These are phyloP conservation scores for Myoxocephalus aenaeus DNA, from an alignment of 2,797 vertebrate species.

Conservation along the genomic window DNA sequence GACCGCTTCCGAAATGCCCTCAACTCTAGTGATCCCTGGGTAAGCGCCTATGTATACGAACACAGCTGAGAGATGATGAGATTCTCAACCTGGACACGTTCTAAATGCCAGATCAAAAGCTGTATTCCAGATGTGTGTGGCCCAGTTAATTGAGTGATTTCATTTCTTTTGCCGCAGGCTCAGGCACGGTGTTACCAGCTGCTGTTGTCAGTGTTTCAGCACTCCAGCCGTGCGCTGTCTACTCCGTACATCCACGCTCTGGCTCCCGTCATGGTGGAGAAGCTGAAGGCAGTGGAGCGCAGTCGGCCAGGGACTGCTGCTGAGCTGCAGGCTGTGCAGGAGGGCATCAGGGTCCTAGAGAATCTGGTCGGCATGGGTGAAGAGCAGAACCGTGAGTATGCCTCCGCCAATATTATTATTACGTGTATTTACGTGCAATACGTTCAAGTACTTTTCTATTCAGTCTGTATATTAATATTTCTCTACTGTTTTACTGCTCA, in stretches of 20 bases:
- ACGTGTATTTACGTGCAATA: too few species aligned
- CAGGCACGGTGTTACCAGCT: constrained; percentile 98
- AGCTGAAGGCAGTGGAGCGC: constrained; percentile 93
- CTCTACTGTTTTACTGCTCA: too few species aligned
- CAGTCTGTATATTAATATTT: too few species aligned
- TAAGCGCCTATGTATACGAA: constrained; percentile 64
- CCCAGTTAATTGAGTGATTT: constrained; percentile 5
- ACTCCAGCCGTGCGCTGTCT: constrained; percentile 92
- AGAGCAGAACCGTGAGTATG: constrained; percentile 94
- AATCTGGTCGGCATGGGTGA: constrained; percentile 94
- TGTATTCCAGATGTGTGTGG: background rate
- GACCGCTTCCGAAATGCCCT: constrained; percentile 92
- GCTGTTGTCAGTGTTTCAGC: constrained; percentile 96
- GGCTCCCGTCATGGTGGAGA: constrained; percentile 95
- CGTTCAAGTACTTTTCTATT: too few species aligned
- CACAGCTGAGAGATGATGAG: background rate
- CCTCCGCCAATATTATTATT: too few species aligned
- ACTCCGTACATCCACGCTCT: constrained; percentile 96
- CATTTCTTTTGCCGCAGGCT: constrained; percentile 81
- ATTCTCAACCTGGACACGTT: background rate
- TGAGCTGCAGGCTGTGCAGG: constrained; percentile 94
- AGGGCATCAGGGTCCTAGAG: constrained; percentile 96
- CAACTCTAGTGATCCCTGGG: constrained; percentile 93
- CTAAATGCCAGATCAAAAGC: background rate
- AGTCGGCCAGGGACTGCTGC: constrained; percentile 85